Evolutionary conservation across 2,888 invertebrate genomes (phyloP).

Genomic region (Autographa gamma): DNA sequence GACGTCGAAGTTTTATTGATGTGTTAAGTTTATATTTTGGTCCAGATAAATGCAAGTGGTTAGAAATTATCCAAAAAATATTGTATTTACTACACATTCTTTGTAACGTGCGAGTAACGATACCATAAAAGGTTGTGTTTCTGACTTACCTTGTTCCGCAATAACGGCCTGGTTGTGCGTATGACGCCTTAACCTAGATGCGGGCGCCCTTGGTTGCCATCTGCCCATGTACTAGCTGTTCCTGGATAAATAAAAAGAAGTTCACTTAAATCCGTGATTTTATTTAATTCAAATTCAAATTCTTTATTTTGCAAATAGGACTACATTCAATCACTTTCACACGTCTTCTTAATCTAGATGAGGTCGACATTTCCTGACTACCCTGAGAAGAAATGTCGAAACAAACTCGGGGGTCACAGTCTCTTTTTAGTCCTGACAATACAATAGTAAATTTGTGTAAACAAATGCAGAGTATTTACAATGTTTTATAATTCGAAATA

Average conservation of each 20-base stretch:
- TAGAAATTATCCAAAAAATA: neutral
- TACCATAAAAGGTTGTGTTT: conserved; percentile 71
- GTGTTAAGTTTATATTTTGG: conserved; percentile 61
- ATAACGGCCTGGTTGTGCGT: conserved; percentile 75
- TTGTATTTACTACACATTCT: conserved; percentile 71
- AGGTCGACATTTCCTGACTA: too few species aligned
- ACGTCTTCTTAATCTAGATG: too few species aligned
- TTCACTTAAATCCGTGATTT: neutral
- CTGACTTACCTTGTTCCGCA: conserved; percentile 84
- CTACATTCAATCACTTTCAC: too few species aligned
- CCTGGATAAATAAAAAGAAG: conserved; percentile 63
- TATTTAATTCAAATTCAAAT: neutral
- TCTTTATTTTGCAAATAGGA: too few species aligned
- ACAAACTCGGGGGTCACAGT: too few species aligned
- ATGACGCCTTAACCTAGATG: conserved; percentile 80
- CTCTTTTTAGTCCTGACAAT: too few species aligned
- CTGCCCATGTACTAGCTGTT: conserved; percentile 64
- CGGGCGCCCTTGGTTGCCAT: conserved; percentile 75
- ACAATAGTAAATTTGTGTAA: too few species aligned
- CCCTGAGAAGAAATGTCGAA: too few species aligned
- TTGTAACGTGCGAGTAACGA: conserved; percentile 62
- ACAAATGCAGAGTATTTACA: too few species aligned
- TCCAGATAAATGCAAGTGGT: too few species aligned
- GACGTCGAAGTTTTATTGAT: conserved; percentile 45
- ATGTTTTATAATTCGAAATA: too few species aligned